Evolutionary conservation across 2,113 vertebrate species (phyloP).

Genomic region (Microcebus jonahi): DNA sequence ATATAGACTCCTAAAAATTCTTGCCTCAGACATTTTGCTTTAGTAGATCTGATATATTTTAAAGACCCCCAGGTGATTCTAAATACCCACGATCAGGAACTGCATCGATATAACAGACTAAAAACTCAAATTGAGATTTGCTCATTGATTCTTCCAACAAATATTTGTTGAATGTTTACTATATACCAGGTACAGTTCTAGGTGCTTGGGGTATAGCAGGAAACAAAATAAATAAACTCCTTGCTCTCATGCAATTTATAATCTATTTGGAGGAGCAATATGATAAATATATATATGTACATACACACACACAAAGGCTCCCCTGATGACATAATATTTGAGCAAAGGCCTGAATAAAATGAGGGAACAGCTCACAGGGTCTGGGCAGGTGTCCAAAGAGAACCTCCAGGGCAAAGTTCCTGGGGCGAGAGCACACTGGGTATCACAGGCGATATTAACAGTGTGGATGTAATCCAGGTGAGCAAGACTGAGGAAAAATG

Average conservation of each 20-base stretch:
- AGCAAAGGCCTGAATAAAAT: neutral
- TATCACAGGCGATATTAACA: neutral
- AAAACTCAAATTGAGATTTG: neutral
- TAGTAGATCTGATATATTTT: neutral
- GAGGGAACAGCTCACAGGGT: neutral
- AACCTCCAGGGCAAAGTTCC: neutral
- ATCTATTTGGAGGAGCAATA: neutral
- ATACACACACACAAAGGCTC: neutral
- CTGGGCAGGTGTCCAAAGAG: neutral
- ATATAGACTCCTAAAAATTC: neutral
- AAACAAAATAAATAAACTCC: neutral
- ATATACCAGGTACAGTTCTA: neutral
- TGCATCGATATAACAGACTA: neutral
- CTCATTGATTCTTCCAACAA: slow-evolving; percentile 28
- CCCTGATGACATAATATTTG: neutral
- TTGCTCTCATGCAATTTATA: neutral
- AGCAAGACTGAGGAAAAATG: neutral
- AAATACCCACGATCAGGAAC: neutral
- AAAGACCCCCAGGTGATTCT: neutral
- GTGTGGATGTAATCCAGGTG: neutral
- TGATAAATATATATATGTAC: neutral
- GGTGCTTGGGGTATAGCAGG: neutral
- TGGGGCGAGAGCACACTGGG: neutral
- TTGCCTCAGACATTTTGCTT: neutral
- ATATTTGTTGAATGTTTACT: neutral